Percentiles rank a stretch among this genome's conserved stretches.
Evolutionary conservation across 2,113 vertebrate genomes (phyloP).

Genomic region (Axis porcinus): DNA sequence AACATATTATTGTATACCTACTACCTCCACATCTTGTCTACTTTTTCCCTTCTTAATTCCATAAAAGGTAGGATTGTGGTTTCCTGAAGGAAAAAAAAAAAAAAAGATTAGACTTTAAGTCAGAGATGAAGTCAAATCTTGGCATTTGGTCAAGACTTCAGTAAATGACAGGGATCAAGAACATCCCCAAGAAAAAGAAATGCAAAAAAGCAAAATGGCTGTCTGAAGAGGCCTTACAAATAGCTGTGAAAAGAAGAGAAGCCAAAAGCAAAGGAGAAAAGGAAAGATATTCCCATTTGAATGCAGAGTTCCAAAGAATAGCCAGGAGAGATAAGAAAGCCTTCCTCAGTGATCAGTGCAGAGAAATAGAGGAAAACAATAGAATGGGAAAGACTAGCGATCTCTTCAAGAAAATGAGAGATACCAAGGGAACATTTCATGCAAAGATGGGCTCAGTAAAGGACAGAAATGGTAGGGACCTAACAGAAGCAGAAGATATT

Average conservation of each 20-base stretch:
- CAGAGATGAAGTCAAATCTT: not conserved
- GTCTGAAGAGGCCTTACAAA: not conserved
- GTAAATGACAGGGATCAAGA: not conserved
- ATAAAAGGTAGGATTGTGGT: not conserved
- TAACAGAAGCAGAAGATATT: not conserved
- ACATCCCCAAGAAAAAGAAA: not conserved
- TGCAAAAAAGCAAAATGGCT: not conserved
- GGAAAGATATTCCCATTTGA: not conserved
- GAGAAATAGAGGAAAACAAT: not conserved
- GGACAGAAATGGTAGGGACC: not conserved
- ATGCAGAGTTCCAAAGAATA: not conserved
- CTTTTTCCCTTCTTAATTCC: not conserved
- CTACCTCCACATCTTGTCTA: not conserved
- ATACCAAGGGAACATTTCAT: not conserved
- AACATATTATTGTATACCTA: not conserved
- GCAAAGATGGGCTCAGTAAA: not conserved
- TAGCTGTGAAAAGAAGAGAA: not conserved
- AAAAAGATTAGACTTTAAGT: not conserved
- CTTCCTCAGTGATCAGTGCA: not conserved
- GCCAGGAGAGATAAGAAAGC: not conserved
- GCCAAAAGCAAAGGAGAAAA: not conserved
- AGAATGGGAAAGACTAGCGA: not conserved
- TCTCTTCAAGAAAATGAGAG: not conserved
- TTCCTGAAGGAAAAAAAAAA: not conserved
- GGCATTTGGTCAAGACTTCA: not conserved